Conservation (phyloP, 2,113 vertebrate species). For the Neodontobutis hainanensis region DNA sequence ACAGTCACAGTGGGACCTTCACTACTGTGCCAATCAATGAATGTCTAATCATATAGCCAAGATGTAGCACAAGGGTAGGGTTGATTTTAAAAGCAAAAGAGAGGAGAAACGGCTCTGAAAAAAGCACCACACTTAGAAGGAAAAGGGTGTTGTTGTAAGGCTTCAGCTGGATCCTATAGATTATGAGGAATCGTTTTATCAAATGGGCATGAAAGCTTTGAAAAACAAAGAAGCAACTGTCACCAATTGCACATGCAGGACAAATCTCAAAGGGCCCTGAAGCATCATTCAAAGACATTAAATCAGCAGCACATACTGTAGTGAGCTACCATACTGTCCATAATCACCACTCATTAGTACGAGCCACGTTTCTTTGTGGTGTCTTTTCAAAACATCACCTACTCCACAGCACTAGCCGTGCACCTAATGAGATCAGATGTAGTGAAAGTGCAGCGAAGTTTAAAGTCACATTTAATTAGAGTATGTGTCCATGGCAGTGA, state of each 20-base stretch:
- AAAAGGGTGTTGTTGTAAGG: neutral
- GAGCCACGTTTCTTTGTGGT: neutral
- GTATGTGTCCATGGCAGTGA: neutral
- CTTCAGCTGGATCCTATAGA: neutral
- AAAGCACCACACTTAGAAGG: neutral
- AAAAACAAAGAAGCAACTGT: neutral
- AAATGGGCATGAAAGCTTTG: neutral
- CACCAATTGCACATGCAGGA: neutral
- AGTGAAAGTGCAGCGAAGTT: neutral
- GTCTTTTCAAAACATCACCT: slow-evolving; percentile 4
- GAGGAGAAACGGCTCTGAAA: neutral
- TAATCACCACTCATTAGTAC: slow-evolving; percentile 39
- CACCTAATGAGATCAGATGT: slow-evolving; percentile 33
- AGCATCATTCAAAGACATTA: slow-evolving; percentile 15
- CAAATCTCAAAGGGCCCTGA: neutral
- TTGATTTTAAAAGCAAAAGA: slow-evolving; percentile 49
- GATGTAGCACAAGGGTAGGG: slow-evolving; percentile 15
- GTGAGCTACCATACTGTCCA: slow-evolving; percentile 13
- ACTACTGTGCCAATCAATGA: slow-evolving; percentile 61
- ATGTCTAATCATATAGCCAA: slow-evolving; percentile 44
- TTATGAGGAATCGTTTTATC: neutral
- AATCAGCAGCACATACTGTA: neutral
- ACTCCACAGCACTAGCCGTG: neutral
- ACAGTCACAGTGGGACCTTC: slow-evolving; percentile 52
- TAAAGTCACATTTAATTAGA: slow-evolving; percentile 25